A percentile compares a stretch with the other conserved stretches of the same genome.
Evolutionary conservation across 1,140 invertebrate genomes (phyloP).

Genomic region (Streblospio benedicti): DNA sequence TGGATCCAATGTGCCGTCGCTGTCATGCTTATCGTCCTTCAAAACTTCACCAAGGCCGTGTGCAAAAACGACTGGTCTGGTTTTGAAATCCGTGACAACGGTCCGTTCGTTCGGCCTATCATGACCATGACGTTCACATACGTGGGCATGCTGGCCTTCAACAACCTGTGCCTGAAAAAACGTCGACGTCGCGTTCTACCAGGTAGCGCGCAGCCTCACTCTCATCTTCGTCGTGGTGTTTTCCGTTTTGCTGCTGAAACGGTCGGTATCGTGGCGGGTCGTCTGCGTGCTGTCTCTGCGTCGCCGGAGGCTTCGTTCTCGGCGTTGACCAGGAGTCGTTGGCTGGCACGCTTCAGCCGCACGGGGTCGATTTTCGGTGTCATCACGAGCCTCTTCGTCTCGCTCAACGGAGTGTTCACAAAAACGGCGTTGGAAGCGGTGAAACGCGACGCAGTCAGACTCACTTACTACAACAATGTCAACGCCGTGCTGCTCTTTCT

Average conservation of each 20-base stretch:
- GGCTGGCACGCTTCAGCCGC: slow-evolving; percentile 30
- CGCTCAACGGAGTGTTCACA: slow-evolving; percentile 39
- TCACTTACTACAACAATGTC: slow-evolving; percentile 38
- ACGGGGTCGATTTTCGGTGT: slow-evolving; percentile 41
- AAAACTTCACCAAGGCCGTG: not conserved
- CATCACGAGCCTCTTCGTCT: slow-evolving; percentile 36
- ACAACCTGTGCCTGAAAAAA: slow-evolving; percentile 44
- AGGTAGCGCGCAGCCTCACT: slow-evolving; percentile 43
- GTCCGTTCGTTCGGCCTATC: slow-evolving; percentile 21
- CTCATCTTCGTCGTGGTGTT: slow-evolving; percentile 43
- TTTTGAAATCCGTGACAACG: not conserved
- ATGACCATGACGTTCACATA: slow-evolving; percentile 32
- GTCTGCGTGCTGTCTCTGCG: slow-evolving; percentile 34
- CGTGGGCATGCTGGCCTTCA: slow-evolving; percentile 36
- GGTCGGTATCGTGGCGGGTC: slow-evolving; percentile 24
- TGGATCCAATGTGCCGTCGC: slow-evolving; percentile 30
- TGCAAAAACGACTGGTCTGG: not conserved
- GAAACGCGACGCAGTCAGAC: slow-evolving; percentile 30
- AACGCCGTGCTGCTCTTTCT: slow-evolving; percentile 36
- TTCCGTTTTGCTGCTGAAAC: slow-evolving; percentile 29
- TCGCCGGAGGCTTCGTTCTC: slow-evolving; percentile 38
- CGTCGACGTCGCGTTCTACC: slow-evolving; percentile 44
- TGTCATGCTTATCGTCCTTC: slow-evolving; percentile 16
- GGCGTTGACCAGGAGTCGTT: slow-evolving; percentile 41
- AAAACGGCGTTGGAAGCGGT: slow-evolving; percentile 28